Evolutionary conservation across 2,888 invertebrate genomes (phyloP).

Genomic region (Magallana nippona): DNA sequence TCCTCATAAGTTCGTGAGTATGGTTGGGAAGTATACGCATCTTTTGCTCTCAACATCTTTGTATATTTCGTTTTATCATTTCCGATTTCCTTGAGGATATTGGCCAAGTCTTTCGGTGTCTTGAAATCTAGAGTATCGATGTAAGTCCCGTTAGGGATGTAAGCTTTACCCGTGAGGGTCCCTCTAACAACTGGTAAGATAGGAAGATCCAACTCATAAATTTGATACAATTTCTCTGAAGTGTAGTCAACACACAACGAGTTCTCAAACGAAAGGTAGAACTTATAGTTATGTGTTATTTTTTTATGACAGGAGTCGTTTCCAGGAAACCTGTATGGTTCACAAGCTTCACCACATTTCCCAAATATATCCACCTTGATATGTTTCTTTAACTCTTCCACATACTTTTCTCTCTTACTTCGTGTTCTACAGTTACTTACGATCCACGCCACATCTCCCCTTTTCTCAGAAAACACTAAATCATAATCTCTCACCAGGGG

Average conservation of each 20-base stretch:
- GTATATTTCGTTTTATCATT: conserved; percentile 21
- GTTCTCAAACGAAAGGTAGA: conserved; percentile 48
- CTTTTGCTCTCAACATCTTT: conserved; percentile 32
- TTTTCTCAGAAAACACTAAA: conserved; percentile 44
- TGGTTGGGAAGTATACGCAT: conserved; percentile 27
- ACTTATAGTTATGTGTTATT: conserved; percentile 36
- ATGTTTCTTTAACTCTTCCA: conserved; percentile 54
- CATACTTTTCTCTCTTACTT: conserved; percentile 56
- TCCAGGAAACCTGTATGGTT: neutral
- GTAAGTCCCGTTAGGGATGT: conserved; percentile 9
- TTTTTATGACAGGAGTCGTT: conserved; percentile 15
- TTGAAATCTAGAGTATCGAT: conserved; percentile 34
- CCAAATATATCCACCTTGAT: conserved; percentile 61
- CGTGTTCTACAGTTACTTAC: conserved; percentile 61
- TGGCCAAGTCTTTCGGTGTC: conserved; percentile 36
- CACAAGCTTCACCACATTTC: conserved; percentile 53
- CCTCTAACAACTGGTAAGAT: conserved; percentile 41
- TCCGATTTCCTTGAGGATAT: neutral
- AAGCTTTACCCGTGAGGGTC: conserved; percentile 5
- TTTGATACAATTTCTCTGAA: conserved; percentile 36
- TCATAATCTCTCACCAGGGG: conserved; percentile 31
- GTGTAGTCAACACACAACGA: conserved; percentile 37
- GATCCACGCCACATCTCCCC: conserved; percentile 59
- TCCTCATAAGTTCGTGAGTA: conserved; percentile 21
- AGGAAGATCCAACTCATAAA: neutral